A percentile compares a stretch with the other conserved stretches of the same genome.
Conservation (phyloP, 2,113 vertebrate genomes). For the Megaleporinus macrocephalus region DNA sequence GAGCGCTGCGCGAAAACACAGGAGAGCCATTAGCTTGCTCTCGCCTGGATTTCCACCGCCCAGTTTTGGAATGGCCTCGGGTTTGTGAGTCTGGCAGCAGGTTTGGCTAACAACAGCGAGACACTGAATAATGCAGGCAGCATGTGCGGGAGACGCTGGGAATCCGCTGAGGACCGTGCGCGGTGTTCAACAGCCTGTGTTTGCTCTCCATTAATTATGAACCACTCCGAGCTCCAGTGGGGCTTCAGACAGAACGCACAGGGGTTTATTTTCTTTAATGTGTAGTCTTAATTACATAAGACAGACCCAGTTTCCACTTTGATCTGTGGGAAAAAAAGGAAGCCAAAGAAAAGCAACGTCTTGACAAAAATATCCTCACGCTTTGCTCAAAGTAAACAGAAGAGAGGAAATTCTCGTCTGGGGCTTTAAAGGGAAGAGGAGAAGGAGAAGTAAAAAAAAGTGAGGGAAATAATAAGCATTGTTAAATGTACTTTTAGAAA, state of each 20-base stretch:
- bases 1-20: slow-evolving; percentile 1
- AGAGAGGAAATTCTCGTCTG: slow-evolving; percentile 36
- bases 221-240: slow-evolving; percentile 70
- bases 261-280: slow-evolving; percentile 80
- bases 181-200: slow-evolving; percentile 69
- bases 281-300: slow-evolving; percentile 79
- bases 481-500: slow-evolving; percentile 55
- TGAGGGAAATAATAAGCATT: slow-evolving; percentile 16
- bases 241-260: slow-evolving; percentile 75
- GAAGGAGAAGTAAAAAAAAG: not conserved
- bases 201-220: slow-evolving; percentile 72
- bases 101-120: slow-evolving; percentile 11
- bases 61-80: slow-evolving; percentile 23
- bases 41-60: slow-evolving; percentile 16
- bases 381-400: slow-evolving; percentile 68
- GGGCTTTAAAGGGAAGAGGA: slow-evolving; percentile 20
- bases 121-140: slow-evolving; percentile 28
- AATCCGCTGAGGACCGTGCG: slow-evolving; percentile 17
- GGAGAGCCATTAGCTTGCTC: slow-evolving; percentile 37
- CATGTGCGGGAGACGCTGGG: slow-evolving; percentile 1
- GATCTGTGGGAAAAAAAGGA: slow-evolving; percentile 64
- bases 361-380: slow-evolving; percentile 71
- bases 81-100: slow-evolving; percentile 20
- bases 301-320: slow-evolving; percentile 78
- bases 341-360: slow-evolving; percentile 65